Evolutionary conservation across 2,888 invertebrate genomes (phyloP).

Genomic region (Ganaspis brasiliensis): DNA sequence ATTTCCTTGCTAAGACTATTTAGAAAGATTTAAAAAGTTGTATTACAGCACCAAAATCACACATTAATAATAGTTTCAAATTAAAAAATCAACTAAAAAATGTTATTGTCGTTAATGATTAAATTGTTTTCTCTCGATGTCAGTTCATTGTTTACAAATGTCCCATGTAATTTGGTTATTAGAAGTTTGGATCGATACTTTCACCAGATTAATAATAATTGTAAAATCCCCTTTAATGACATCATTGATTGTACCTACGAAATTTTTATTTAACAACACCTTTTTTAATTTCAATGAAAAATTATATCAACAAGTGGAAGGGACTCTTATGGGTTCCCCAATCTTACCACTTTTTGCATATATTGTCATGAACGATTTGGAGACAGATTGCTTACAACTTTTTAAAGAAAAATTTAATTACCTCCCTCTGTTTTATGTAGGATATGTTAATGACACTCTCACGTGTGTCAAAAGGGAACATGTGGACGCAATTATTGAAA

Average conservation of each 20-base stretch:
- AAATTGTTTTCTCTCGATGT: too few species aligned
- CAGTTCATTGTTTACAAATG: too few species aligned
- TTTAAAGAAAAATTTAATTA: neutral
- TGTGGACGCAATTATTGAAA: neutral
- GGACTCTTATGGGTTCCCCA: neutral
- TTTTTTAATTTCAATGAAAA: neutral
- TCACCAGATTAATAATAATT: neutral
- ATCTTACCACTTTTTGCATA: neutral
- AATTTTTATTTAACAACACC: neutral
- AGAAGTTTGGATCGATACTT: neutral
- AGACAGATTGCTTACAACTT: neutral
- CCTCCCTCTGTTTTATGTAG: neutral
- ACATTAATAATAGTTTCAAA: too few species aligned
- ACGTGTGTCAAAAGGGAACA: neutral
- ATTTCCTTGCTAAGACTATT: too few species aligned
- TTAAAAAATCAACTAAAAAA: too few species aligned
- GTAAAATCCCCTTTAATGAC: neutral
- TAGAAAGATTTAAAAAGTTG: too few species aligned
- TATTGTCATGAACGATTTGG: neutral
- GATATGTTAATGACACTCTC: constrained; percentile 12
- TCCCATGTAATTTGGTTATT: too few species aligned
- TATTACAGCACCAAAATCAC: too few species aligned
- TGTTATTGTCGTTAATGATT: too few species aligned
- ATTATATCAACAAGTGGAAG: neutral
- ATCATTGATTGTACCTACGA: neutral